Evolutionary conservation across 2,797 vertebrate species (phyloP), one percentile per base, ranked within the genome.

Genomic region (Enteromius paludinosus): DNA sequence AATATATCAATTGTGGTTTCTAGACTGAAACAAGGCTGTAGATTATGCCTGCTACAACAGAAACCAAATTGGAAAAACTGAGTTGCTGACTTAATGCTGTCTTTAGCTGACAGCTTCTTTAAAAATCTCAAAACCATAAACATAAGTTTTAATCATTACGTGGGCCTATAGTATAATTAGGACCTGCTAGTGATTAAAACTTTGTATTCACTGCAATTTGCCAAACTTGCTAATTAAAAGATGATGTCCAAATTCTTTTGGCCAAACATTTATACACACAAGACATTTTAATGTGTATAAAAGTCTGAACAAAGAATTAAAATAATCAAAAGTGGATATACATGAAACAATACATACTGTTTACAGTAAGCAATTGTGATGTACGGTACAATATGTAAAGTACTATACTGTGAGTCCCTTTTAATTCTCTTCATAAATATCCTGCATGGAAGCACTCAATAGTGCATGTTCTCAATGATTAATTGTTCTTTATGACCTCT

Each of bases 1-100:
- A 30, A 82, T 47, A 75, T 75, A 49, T 56, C 47, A 74, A 76
- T 69, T 68, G 69, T 1, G 62, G 17, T 17, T 7, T 35, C 56
- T 59, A 14, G 35, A 23, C 25, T 45, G 47, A 61, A 62, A 23
- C 41, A 11, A 20, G 12, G 62, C n/a, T 45, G 35, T 62, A 76
- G 20, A 74, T 41, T 61, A 12, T 11, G 23, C 15, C 49, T 76
- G 23, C 73, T 61, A 18, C 23, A 76, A 76, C 33, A 61, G 38
- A 61, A 43, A 43, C 15, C 73, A 45, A 28, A 76, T 17, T 62
- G 23, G 25, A 43, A 76, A 20, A 76, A 45, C 33, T 10, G 1
- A 52, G 18, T 38, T 18, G 33, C 20, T 45, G n/a, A 43, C 11
- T 15, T 38, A 38, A 66, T 43, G 11, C 5, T 69, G 38, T 69